A percentile compares a stretch with the other conserved stretches of the same genome.
These are phyloP conservation scores for Sitta europaea DNA, from an alignment of 2,113 vertebrate species.

Conservation along the genomic window DNA sequence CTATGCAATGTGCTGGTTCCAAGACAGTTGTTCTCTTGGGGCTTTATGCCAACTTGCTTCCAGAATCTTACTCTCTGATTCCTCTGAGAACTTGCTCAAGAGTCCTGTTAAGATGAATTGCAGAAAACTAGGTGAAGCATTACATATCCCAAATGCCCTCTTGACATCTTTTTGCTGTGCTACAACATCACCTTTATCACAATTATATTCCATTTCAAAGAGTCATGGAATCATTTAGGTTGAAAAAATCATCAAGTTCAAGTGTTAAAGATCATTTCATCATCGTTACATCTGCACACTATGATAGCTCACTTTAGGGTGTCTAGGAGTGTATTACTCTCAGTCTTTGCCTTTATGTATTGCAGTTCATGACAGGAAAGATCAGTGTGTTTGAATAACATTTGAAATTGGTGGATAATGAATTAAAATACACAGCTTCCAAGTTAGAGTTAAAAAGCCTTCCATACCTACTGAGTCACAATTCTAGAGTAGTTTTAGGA, in stretches of 20 bases:
- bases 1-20: neutral
- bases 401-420: neutral
- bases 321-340: neutral
- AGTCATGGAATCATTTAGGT: neutral
- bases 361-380: neutral
- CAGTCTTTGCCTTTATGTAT: neutral
- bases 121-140: neutral
- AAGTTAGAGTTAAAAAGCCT: neutral
- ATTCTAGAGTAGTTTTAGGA: neutral
- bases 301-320: neutral
- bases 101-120: neutral
- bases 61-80: neutral
- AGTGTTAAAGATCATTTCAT: neutral
- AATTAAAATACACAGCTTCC: neutral
- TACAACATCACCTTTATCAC: neutral
- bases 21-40: neutral
- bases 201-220: neutral
- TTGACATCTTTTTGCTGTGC: neutral
- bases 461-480: neutral
- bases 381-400: neutral
- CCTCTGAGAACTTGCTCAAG: neutral
- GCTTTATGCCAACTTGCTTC: neutral
- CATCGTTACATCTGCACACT: neutral
- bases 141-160: neutral
- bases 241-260: neutral